These are phyloP conservation scores for Salarias fasciatus DNA, from an alignment of 2,797 vertebrate genomes.

Conservation along the genomic window DNA sequence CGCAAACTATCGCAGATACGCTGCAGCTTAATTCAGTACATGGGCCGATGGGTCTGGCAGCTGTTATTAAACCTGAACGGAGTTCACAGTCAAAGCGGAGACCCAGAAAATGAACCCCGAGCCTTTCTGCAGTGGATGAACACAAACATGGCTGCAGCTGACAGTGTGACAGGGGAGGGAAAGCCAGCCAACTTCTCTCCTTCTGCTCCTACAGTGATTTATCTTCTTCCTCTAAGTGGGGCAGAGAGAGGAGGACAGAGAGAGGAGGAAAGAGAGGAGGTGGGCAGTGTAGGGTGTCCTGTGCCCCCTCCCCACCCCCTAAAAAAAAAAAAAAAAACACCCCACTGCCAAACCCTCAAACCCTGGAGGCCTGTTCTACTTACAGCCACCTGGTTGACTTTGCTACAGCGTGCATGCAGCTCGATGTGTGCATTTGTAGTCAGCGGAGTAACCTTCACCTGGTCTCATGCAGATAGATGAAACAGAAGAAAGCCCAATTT, in stretches of 20 bases:
- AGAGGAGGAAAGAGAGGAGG: neutral
- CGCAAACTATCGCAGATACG: neutral
- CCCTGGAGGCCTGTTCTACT: constrained; percentile 76
- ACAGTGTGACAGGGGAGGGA: constrained; percentile 35
- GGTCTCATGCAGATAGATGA: constrained; percentile 35
- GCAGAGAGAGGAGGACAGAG: constrained; percentile 37
- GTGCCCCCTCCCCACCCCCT: constrained; percentile 23
- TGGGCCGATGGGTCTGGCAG: neutral
- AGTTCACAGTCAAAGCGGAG: constrained; percentile 37
- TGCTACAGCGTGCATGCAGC: constrained; percentile 42
- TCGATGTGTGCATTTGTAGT: constrained; percentile 1
- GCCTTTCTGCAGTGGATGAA: constrained; percentile 27
- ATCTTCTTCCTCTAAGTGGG: constrained; percentile 74
- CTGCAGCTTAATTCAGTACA: constrained; percentile 2
- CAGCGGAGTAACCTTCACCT: constrained; percentile 51
- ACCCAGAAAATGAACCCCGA: constrained; percentile 43
- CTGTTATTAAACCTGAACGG: constrained; percentile 11
- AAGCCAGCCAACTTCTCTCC: constrained; percentile 48
- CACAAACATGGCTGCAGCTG: constrained; percentile 39
- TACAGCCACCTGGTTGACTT: constrained; percentile 79
- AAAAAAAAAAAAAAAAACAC: constrained; percentile 17
- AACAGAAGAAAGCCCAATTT: constrained; percentile 31
- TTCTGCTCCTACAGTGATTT: constrained; percentile 70
- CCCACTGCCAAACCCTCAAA: constrained; percentile 56
- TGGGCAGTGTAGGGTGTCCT: constrained; percentile 67